These are phyloP conservation scores for Phoenicopterus ruber DNA, from an alignment of 2,113 vertebrate species.

Conservation along the genomic window DNA sequence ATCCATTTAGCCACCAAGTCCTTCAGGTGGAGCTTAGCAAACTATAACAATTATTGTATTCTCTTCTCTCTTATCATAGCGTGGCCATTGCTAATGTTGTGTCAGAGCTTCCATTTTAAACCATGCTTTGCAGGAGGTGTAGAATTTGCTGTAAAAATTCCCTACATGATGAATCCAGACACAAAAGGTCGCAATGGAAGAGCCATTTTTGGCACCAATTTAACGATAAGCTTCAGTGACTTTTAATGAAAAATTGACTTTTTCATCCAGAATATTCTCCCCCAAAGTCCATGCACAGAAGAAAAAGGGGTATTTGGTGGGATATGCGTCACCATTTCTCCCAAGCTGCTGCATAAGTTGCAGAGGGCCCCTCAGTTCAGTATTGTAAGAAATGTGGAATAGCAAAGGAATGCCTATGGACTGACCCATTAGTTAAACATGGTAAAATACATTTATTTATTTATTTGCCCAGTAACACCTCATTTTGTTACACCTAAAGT, in stretches of 20 bases:
- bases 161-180: neutral
- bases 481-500: neutral
- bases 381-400: neutral
- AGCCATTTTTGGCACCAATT: neutral
- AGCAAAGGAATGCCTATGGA: neutral
- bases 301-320: neutral
- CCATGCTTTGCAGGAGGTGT: conserved; percentile 10
- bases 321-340: neutral
- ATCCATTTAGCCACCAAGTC: conserved; percentile 67
- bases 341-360: neutral
- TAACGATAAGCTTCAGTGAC: conserved; percentile 29
- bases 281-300: neutral
- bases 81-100: conserved; percentile 14
- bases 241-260: conserved; percentile 29
- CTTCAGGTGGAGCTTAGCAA: conserved; percentile 59
- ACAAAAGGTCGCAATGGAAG: neutral
- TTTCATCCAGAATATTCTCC: neutral
- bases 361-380: neutral
- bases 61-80: conserved; percentile 10
- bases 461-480: neutral
- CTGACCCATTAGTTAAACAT: neutral
- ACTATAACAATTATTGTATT: conserved; percentile 40
- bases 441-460: neutral
- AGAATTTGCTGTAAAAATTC: conserved; percentile 48
- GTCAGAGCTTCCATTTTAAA: conserved; percentile 6